These are phyloP conservation scores for Morinoia aosen DNA, from an alignment of 2,888 invertebrate species.

Conservation along the genomic window DNA sequence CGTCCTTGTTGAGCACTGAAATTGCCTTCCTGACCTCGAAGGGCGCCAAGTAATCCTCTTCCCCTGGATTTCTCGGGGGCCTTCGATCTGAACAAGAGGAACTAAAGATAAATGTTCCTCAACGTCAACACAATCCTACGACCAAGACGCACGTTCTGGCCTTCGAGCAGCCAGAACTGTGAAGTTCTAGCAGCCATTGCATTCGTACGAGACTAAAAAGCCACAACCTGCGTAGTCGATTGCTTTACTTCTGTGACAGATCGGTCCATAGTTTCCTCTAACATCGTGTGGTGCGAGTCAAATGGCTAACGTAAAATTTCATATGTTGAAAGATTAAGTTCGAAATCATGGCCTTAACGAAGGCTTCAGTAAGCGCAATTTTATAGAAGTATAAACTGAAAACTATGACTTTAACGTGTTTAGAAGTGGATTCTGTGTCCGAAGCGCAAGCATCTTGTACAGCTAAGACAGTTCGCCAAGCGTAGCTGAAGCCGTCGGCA, in stretches of 20 bases:
- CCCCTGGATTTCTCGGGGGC: slow-evolving; percentile 59
- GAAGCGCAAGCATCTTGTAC: slow-evolving; percentile 22
- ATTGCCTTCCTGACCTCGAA: slow-evolving; percentile 55
- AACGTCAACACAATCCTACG: neutral
- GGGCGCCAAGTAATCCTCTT: slow-evolving; percentile 59
- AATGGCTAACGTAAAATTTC: neutral
- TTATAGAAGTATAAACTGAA: neutral
- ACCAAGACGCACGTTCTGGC: neutral
- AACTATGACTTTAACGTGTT: neutral
- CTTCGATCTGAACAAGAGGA: slow-evolving; percentile 54
- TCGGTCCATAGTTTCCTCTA: neutral
- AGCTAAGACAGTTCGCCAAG: neutral
- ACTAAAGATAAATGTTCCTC: slow-evolving; percentile 26
- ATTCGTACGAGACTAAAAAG: neutral
- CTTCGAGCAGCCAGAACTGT: neutral
- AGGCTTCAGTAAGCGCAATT: neutral
- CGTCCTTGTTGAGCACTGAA: neutral
- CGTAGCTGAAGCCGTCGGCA: neutral
- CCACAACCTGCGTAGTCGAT: slow-evolving; percentile 33
- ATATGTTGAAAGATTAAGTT: neutral
- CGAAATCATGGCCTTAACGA: neutral
- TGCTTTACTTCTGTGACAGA: neutral
- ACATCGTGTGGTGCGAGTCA: neutral
- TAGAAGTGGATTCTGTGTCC: neutral
- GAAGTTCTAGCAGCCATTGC: neutral